phyloP scores from a whole-genome alignment of 2,797 vertebrate species.

The Premnoplex brunnescens region DNA sequence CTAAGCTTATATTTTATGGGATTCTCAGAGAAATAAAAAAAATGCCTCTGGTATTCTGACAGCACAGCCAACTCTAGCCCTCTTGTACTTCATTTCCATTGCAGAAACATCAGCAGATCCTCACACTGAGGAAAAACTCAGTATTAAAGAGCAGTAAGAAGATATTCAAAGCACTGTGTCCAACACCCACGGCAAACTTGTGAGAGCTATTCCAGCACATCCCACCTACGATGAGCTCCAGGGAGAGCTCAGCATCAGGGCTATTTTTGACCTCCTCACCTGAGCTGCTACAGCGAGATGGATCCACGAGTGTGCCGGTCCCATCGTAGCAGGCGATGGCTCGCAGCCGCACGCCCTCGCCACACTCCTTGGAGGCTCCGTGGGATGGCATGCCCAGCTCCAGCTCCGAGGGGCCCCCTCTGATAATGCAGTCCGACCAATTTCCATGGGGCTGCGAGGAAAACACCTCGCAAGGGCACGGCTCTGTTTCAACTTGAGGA shows the following conservation, averaged over 20 bases:
- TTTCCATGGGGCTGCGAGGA: slow-evolving; percentile 86
- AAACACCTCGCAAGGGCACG: slow-evolving; percentile 86
- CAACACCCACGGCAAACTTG: background rate
- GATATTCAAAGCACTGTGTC: rapidly evolving
- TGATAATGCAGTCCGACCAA: slow-evolving; percentile 91
- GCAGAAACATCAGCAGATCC: background rate
- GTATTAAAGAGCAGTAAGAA: background rate
- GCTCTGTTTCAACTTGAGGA: slow-evolving; percentile 85
- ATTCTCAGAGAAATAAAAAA: background rate
- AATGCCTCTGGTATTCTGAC: background rate
- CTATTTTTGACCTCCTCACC: slow-evolving; percentile 75
- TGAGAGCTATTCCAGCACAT: background rate
- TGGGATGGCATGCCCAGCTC: slow-evolving; percentile 66
- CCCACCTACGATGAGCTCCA: background rate
- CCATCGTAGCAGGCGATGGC: slow-evolving; percentile 86
- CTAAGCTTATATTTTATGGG: background rate
- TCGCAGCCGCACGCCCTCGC: slow-evolving; percentile 83
- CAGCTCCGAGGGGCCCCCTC: slow-evolving; percentile 47
- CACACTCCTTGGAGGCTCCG: slow-evolving; percentile 80
- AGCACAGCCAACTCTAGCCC: background rate
- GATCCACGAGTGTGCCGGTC: slow-evolving; percentile 81
- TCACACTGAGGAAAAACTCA: background rate
- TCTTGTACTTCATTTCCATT: background rate
- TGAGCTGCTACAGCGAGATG: slow-evolving; percentile 81
- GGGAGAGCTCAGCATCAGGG: background rate